Percentiles rank a stretch among this genome's conserved stretches.
Evolutionary conservation across 2,113 vertebrate genomes (phyloP).

Genomic region (Actenoides hombroni): DNA sequence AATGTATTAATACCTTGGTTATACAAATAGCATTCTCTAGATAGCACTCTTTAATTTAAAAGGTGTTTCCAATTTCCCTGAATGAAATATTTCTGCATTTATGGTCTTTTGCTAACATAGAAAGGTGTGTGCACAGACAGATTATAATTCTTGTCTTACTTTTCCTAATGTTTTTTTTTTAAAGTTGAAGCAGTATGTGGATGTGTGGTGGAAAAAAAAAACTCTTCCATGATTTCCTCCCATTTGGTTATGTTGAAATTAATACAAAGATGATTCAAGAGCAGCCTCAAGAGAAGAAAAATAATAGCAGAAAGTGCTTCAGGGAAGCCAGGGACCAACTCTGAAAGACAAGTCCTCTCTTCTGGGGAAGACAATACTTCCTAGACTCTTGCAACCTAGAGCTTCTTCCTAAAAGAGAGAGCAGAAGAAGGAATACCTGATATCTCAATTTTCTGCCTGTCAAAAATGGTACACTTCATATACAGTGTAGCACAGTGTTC

Average conservation of each 20-base stretch:
- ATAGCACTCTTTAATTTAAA: background rate
- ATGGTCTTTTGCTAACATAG: background rate
- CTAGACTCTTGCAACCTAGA: background rate
- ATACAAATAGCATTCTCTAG: background rate
- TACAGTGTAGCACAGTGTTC: background rate
- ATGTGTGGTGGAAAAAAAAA: background rate
- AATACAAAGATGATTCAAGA: background rate
- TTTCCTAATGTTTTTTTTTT: background rate
- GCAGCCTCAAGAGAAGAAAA: background rate
- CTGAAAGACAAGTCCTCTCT: background rate
- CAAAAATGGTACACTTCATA: background rate
- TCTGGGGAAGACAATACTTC: background rate
- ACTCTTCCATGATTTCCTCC: background rate
- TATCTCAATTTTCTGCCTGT: background rate
- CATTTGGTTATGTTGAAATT: background rate
- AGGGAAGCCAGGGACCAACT: background rate
- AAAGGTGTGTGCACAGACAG: accelerated
- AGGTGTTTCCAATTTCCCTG: accelerated
- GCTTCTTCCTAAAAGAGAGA: background rate
- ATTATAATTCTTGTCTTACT: background rate
- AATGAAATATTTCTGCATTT: background rate
- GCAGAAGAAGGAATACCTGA: background rate
- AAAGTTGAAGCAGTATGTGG: background rate
- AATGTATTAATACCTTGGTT: background rate
- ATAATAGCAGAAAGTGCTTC: background rate